A percentile compares a stretch with the other conserved stretches of the same genome.
Evolutionary conservation across 2,888 invertebrate genomes (phyloP).

Genomic region (Agriopis aurantiaria): DNA sequence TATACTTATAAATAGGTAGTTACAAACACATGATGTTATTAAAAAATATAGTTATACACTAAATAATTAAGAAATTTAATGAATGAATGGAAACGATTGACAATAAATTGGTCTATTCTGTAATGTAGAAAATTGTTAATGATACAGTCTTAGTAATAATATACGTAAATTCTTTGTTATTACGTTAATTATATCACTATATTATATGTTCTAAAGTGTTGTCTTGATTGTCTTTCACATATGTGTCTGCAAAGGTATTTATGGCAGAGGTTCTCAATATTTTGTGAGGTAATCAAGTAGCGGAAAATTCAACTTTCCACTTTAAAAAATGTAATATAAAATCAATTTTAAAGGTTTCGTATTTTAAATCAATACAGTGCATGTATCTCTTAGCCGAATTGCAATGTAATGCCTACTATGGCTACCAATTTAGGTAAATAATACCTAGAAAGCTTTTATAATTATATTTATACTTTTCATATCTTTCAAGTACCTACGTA

Average conservation of each 20-base stretch:
- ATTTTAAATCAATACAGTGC: not conserved
- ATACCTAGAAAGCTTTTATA: conserved; percentile 21
- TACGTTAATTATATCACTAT: not conserved
- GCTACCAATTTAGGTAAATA: not conserved
- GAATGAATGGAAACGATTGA: conserved; percentile 48
- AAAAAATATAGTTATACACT: conserved; percentile 40
- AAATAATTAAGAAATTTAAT: conserved; percentile 23
- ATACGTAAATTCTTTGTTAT: not conserved
- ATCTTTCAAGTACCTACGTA: conserved; percentile 15
- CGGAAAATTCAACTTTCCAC: not conserved
- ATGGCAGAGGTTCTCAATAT: not conserved
- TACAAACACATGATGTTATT: conserved; percentile 21
- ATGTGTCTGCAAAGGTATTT: not conserved
- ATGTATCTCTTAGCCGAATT: conserved; percentile 9
- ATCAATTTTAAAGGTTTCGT: not conserved
- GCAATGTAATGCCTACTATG: not conserved
- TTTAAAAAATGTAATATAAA: not conserved
- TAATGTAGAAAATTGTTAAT: conserved; percentile 19
- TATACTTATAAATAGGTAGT: conserved; percentile 48
- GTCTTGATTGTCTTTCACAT: not conserved
- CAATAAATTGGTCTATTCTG: conserved; percentile 59
- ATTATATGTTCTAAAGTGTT: not conserved
- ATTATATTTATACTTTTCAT: conserved; percentile 28
- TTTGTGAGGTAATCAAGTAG: not conserved
- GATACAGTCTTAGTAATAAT: not conserved